Evolutionary conservation across 2,888 invertebrate species (phyloP), one percentile per base, ranked within the genome.

Genomic region (Philopedon plagiatum): DNA sequence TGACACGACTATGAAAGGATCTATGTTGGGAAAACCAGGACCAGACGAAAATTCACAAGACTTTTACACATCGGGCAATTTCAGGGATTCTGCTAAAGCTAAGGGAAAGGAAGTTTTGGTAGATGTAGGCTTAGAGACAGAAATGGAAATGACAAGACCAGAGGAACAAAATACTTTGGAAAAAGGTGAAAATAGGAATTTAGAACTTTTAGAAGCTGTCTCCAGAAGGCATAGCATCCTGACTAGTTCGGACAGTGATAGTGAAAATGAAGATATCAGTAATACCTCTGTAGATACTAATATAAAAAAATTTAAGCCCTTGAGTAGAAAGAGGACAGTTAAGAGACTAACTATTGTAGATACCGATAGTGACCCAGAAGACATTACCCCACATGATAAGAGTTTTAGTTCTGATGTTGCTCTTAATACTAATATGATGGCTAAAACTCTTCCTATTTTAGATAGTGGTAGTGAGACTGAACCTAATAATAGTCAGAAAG

Each of bases 291-390:
- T 7, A 15, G 18, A 37, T 21, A 34, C 9, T 63, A 37, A 63
- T 5, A 8, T 21, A 8, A 49, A 37, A 13, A 13, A 37, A 11
- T 37, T 15, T n/a, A 37, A 51, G 23, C 9, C 11, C n/a, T 5
- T 13, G 5, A 39, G 1, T 4, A 37, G 5, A 18, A n/a, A 2
- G 5, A 37, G 15, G n/a, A 15, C 1, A 1, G 26, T 2, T 19
- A 62, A 51, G 21, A 60, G 18, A 49, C 18, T 19, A 21, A n/a
- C 21, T 18, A 23, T 62, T 26, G 7, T 76, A 19, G 77, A 79
- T 65, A 79, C 78, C 69, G 78, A 79, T 23, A 77, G 78, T 58
- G 76, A 77, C 34, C 46, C 70, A 29, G 77, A 76, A 49, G 63
- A 62, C 13, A 51, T 64, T 18, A 62, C 61, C 1, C 44, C 64